Base-by-base conservation (phyloP, 2,797 vertebrate species). In the Psittacula echo region DNA sequence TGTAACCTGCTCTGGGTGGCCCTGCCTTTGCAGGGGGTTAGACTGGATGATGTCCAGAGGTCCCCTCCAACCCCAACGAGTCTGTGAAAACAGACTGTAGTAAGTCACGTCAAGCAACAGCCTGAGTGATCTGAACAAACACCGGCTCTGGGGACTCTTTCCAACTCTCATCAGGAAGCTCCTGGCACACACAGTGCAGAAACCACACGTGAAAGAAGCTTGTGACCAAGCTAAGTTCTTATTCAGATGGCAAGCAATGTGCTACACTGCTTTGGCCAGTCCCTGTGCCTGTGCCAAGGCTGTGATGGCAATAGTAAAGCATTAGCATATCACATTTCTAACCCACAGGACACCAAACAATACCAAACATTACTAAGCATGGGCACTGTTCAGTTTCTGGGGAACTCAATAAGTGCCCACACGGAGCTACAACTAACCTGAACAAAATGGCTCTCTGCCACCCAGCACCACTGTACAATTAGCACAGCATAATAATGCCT, bases 281-380 rank as follows among this genome's bases (percentile, higher is more conserved):
- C 44, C 61, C 50, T 90, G 51, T 4, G 3, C 66, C 71, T 39
- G 62, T 71, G 92, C 92, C 94, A 92, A 91, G 50, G 77, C 81
- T 65, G 34, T 1, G 9, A 61, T 26, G 67, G 90, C 90, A 90
- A 81, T n/a, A 88, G 61, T 51, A 64, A 70, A 91, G 80, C 77
- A 96, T 96, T 96, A 95, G 80, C 93, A 91, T 94, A 93, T 91
- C 93, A 47, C 95, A 92, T 96, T 96, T 95, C 95, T 64, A 91
- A 94, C 93, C 88, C 86, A 79, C 90, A 45, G 66, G 93, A 73
- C 86, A 60, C 66, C 67, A 78, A 93, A 94, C 88, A 95, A 78
- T 72, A 70, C 73, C 82, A 74, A 29, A 80, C 72, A 83, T 88
- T 42, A 56, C 91, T 72, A 65, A 94, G 85, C 85, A 50, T 8